phyloP scores from a whole-genome alignment of 2,797 vertebrate species.

The Fistularia tabacaria region DNA sequence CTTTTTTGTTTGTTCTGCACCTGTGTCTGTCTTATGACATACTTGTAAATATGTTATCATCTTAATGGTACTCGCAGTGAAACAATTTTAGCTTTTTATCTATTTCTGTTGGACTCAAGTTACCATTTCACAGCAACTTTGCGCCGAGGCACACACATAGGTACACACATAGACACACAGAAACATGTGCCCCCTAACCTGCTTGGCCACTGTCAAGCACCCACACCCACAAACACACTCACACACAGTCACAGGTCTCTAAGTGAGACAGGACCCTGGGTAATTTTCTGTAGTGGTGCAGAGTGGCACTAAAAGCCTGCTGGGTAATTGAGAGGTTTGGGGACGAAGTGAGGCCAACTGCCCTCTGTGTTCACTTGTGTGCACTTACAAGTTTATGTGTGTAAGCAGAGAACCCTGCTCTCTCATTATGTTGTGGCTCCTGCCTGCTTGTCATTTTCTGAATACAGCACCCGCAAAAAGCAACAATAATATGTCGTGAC shows the following conservation, averaged over 20 bases:
- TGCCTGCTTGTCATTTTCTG: conserved; percentile 79
- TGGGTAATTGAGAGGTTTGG: conserved; percentile 93
- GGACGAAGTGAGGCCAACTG: conserved; percentile 75
- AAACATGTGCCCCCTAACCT: conserved; percentile 8
- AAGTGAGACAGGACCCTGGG: conserved; percentile 88
- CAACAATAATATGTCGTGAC: conserved; percentile 76
- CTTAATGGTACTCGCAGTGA: conserved; percentile 81
- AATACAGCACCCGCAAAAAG: conserved; percentile 75
- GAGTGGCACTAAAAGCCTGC: conserved; percentile 91
- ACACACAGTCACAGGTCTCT: conserved; percentile 72
- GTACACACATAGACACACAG: conserved; percentile 18
- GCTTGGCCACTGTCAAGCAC: conserved; percentile 53
- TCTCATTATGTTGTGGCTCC: conserved; percentile 86
- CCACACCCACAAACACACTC: conserved; percentile 36
- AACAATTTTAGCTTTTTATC: conserved; percentile 81
- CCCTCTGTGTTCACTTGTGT: conserved; percentile 58
- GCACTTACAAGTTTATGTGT: conserved; percentile 16
- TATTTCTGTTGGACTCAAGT: conserved; percentile 69
- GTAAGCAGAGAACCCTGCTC: conserved; percentile 72
- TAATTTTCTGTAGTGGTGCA: conserved; percentile 92
- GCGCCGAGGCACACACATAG: conserved; percentile 35
- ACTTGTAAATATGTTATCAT: conserved; percentile 75
- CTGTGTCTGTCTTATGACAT: conserved; percentile 33
- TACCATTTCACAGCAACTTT: conserved; percentile 54
- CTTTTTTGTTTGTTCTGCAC: conserved; percentile 3